phyloP scores from a whole-genome alignment of 2,797 vertebrate genomes.

The Poecilia wingei region DNA sequence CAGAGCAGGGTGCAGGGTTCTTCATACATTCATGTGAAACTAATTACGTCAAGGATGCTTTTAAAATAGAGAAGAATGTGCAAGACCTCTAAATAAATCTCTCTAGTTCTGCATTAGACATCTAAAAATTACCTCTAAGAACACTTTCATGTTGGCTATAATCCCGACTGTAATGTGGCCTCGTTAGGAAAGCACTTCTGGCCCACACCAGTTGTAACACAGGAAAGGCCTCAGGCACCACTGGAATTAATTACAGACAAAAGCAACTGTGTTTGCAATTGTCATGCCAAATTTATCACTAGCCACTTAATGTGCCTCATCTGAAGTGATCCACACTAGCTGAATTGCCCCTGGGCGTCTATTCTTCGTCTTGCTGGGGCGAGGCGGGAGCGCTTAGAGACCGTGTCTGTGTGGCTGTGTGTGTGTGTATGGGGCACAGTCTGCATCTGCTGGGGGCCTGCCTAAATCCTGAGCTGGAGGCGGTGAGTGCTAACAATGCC shows the following conservation, averaged over 20 bases:
- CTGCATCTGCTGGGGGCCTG: conserved; percentile 88
- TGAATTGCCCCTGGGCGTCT: conserved; percentile 83
- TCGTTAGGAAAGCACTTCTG: conserved; percentile 91
- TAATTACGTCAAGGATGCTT: conserved; percentile 26
- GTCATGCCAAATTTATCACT: conserved; percentile 99
- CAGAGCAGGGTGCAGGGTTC: background rate
- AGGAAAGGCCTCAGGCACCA: conserved; percentile 90
- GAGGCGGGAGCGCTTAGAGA: conserved; percentile 65
- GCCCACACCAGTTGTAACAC: conserved; percentile 88
- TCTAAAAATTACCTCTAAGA: conserved; percentile 61
- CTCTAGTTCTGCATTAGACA: conserved; percentile 23
- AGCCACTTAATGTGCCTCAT: conserved; percentile 97
- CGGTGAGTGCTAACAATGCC: conserved; percentile 91
- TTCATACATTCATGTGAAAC: background rate
- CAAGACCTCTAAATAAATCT: conserved; percentile 15
- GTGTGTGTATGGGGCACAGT: conserved; percentile 54
- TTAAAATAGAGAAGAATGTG: conserved; percentile 4
- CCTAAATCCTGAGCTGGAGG: conserved; percentile 89
- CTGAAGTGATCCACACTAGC: conserved; percentile 90
- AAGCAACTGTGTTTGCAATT: conserved; percentile 95
- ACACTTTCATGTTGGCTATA: conserved; percentile 84
- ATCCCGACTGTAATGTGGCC: conserved; percentile 91
- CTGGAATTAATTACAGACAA: conserved; percentile 99
- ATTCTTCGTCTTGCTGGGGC: conserved; percentile 73
- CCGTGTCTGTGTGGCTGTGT: conserved; percentile 59